Base-by-base conservation (phyloP, 2,888 invertebrate genomes). In the Bellardia pandia region DNA sequence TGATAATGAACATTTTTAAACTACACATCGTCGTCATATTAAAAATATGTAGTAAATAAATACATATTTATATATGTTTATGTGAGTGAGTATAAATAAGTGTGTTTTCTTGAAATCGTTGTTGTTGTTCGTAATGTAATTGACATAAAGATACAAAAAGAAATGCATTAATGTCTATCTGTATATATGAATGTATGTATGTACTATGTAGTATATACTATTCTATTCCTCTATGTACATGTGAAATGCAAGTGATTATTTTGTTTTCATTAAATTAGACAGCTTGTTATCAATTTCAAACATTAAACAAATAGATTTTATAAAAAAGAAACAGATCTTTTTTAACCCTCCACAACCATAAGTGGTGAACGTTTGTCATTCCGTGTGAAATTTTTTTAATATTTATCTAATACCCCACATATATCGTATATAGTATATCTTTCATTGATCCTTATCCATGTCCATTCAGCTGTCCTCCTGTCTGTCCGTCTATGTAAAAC, bases 231-330 rank as follows among this genome's bases (percentile, higher is more conserved):
- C 11, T 58, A 11, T 30, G 60, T 68, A 48, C 84, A 84, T 84
- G 83, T 77, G 72, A 76, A 84, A 80, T 84, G 72, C 79, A 83
- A 86, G 80, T 80, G 86, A 86, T 86, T 58, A 83, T 83, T 79
- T 76, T 69, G 30, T 75, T 81, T n/a, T 66, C 66, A 68, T 72
- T 72, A 56, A 56, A 81, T 79, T 83, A 71, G 79, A 64, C 60
- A 79, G 42, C 37, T 56, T 33, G 75, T 86, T 86, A 86, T 86
- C 86, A 86, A 62, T 76, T 83, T 75, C 78, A 83, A 42, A 66
- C 64, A 58, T 80, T 74, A 23, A 45, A 82, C 75, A 80, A 74
- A 42, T 45, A 45, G 45, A 11, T 45, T 45, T 45, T 45, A 11
- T 45, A 45, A 3, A 45, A 45, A 45, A 45, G 2, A 40, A 16